These are phyloP conservation scores for Geodia barretti DNA, from an alignment of 37 sponge, comb jelly and placozoan genomes.

Conservation along the genomic window DNA sequence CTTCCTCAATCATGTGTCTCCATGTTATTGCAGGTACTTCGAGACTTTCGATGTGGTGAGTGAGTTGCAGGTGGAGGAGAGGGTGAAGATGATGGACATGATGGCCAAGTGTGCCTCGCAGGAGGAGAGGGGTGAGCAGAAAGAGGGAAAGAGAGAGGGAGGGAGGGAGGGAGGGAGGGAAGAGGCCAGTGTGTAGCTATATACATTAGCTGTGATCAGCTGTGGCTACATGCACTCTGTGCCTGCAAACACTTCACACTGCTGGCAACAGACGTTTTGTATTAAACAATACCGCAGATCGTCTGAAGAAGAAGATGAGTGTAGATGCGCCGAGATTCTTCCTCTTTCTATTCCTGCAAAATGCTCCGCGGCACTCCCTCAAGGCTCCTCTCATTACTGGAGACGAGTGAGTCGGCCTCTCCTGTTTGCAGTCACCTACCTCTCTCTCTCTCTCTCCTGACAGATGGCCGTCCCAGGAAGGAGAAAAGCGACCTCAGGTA, in stretches of 20 bases:
- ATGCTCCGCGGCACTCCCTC: constrained; percentile 44
- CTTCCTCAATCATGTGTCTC: not conserved
- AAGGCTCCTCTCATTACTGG: constrained; percentile 29
- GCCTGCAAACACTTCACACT: not conserved
- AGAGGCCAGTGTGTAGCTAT: too few relatives aligned
- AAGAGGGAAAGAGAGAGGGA: not conserved
- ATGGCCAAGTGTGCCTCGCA: constrained; percentile 32
- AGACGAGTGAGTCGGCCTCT: constrained; percentile 45
- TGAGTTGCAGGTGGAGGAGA: constrained; percentile 31
- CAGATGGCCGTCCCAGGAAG: constrained; percentile 76
- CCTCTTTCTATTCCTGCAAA: constrained; percentile 57
- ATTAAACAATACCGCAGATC: constrained; percentile 11
- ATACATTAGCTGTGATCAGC: too few relatives aligned
- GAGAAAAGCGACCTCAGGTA: constrained; percentile 37
- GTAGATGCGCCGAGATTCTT: constrained; percentile 44
- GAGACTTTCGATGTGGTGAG: constrained; percentile 72
- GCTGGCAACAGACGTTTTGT: too few relatives aligned
- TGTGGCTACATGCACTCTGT: not conserved
- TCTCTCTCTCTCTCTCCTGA: constrained; percentile 7
- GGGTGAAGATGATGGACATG: constrained; percentile 24
- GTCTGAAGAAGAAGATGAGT: constrained; percentile 24
- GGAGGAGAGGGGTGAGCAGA: constrained; percentile 43
- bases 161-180: too few relatives aligned
- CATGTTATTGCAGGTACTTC: constrained; percentile 43
- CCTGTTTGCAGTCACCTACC: not conserved